Evolutionary conservation across 2,888 invertebrate species (phyloP), one percentile per base, ranked within the genome.

Genomic region (Thereva unica): DNA sequence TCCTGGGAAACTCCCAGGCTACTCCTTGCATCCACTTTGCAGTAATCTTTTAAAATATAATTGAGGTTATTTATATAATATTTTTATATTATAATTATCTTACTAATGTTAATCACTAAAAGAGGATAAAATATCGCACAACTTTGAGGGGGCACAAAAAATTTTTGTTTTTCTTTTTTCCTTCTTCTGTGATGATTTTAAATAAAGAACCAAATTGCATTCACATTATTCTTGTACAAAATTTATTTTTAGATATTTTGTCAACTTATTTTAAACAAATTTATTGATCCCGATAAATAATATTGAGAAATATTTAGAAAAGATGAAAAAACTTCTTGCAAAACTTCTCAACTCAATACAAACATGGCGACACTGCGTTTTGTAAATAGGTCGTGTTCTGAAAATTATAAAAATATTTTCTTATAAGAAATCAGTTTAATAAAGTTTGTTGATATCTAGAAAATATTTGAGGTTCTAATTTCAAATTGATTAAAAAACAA

Each of bases 1-100:
- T 80, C 80, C 78, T 80, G 80, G 79, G 80, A 77, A 74, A 79
- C 76, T 73, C 78, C 80, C 77, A 80, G 77, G 74, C 76, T 76
- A 50, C 66, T 75, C 71, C 80, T 77, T 73, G 77, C 75, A 78
- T 80, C 80, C 80, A 80, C 79, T 78, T 78, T 76, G 76, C 69
- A 76, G 76, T 64, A 49, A 65, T 69, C 74, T 77, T 78, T 75
- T 77, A 8, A 8, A 47, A n/a, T 5, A 2, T 0, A 3, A 5
- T 10, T n/a, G 10, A 47, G 12, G n/a, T 47, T 47, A 9, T 10
- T 9, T 10, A 10, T 47, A 10, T 47, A 5, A 47, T 47, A 47
- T n/a, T 9, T 2, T 47, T 12, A 4, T 12, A 47, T 5, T 10
- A 5, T n/a, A 6, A 47, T 12, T 47, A 47, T 47, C 5, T 12